Percentiles rank a stretch among this genome's conserved stretches.
phyloP scores from a whole-genome alignment of 2,113 vertebrate species.

The Hyperopisus bebe region DNA sequence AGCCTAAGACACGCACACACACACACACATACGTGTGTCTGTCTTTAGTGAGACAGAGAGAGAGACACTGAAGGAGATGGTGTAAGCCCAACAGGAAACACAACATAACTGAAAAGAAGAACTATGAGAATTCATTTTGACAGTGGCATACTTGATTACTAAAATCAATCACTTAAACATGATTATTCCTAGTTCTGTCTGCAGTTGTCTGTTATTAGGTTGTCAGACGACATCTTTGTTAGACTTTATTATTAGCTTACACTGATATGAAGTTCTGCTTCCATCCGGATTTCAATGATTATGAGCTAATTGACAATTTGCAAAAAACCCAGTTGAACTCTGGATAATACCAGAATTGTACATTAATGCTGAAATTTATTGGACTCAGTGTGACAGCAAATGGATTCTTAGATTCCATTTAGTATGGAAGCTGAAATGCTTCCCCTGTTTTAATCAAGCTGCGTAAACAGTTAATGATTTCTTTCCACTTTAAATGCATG shows the following conservation, averaged over 20 bases:
- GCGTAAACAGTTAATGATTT: neutral
- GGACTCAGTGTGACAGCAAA: neutral
- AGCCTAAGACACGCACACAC: neutral
- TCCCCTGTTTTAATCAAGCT: neutral
- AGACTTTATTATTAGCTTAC: neutral
- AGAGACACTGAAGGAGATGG: neutral
- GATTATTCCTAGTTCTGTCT: neutral
- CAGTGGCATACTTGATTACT: neutral
- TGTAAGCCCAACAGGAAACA: neutral
- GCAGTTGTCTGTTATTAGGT: neutral
- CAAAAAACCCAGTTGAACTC: neutral
- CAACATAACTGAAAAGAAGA: neutral
- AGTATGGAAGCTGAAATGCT: neutral
- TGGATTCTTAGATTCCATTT: neutral
- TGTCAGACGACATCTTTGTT: neutral
- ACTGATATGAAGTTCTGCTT: neutral
- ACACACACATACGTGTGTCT: neutral
- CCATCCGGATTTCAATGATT: constrained; percentile 3
- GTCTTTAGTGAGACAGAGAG: neutral
- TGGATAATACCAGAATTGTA: neutral
- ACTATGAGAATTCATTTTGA: neutral
- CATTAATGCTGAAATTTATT: neutral
- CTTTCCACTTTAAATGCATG: neutral
- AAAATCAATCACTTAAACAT: neutral
- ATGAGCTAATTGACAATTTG: neutral